phyloP scores from a whole-genome alignment of 2,888 invertebrate species.

The Heterodera filipjevi region DNA sequence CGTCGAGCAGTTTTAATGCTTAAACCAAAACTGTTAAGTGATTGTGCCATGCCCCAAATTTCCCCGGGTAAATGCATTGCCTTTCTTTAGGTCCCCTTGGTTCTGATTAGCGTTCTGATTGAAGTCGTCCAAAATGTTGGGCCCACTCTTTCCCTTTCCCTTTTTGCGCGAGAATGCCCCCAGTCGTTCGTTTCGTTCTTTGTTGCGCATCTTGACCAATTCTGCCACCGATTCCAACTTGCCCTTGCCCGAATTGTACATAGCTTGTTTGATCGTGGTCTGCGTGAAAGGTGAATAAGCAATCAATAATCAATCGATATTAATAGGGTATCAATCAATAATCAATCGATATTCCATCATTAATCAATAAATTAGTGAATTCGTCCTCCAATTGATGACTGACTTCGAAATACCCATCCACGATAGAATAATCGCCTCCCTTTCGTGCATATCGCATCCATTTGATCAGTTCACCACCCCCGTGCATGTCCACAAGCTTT shows the following conservation, averaged over 20 bases:
- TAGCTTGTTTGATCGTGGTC: slow-evolving; percentile 73
- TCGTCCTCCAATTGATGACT: not conserved
- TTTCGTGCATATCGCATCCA: slow-evolving; percentile 71
- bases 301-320: not conserved
- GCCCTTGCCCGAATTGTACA: slow-evolving; percentile 91
- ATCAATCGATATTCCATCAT: too few species aligned
- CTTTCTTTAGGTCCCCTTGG: slow-evolving; percentile 57
- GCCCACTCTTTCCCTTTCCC: slow-evolving; percentile 61
- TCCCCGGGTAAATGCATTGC: slow-evolving; percentile 28
- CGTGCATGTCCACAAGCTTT: slow-evolving; percentile 87
- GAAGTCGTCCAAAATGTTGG: slow-evolving; percentile 63
- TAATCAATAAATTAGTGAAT: too few species aligned
- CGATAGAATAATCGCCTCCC: slow-evolving; percentile 54
- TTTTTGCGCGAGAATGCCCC: slow-evolving; percentile 62
- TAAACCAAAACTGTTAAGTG: slow-evolving; percentile 43
- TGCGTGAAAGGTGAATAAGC: not conserved
- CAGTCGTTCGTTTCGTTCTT: slow-evolving; percentile 72
- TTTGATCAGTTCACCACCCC: slow-evolving; percentile 85
- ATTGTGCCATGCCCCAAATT: not conserved
- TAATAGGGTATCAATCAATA: not conserved
- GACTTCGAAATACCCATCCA: slow-evolving; percentile 36
- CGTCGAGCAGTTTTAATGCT: slow-evolving; percentile 65
- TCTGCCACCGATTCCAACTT: slow-evolving; percentile 87
- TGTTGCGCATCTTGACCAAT: slow-evolving; percentile 77
- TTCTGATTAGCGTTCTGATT: slow-evolving; percentile 53